Percentiles rank a stretch among this genome's conserved stretches.
Evolutionary conservation across 2,888 invertebrate species (phyloP).

Genomic region (Eretmocerus hayati): DNA sequence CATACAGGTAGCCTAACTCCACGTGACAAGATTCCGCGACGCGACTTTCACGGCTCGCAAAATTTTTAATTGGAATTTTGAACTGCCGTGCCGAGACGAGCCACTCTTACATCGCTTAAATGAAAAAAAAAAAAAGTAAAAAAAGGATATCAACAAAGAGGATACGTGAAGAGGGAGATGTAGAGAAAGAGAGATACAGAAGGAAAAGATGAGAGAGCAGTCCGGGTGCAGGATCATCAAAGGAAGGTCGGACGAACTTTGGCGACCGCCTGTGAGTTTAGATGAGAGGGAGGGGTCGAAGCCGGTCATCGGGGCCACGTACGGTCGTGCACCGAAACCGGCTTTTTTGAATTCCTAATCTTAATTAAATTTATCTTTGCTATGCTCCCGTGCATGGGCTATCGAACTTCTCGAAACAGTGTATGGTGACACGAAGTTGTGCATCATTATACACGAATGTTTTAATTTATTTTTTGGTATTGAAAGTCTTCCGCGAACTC

Average conservation of each 20-base stretch:
- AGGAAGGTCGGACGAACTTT: neutral
- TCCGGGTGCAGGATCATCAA: neutral
- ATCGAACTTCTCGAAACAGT: no score
- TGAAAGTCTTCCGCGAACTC: no score
- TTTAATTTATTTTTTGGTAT: no score
- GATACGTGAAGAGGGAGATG: neutral
- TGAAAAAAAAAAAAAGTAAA: constrained; percentile 8
- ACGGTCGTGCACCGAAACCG: no score
- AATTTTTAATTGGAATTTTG: constrained; percentile 37
- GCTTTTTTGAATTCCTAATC: constrained; percentile 43
- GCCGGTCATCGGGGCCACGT: no score
- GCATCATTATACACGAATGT: no score
- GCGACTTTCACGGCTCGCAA: constrained; percentile 17
- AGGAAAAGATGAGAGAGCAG: constrained; percentile 9
- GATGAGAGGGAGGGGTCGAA: no score
- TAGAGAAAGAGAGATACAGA: constrained; percentile 13
- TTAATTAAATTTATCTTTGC: constrained; percentile 45
- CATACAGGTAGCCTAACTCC: constrained; percentile 6
- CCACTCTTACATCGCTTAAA: no score
- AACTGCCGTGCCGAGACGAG: constrained; percentile 15
- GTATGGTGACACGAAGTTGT: no score
- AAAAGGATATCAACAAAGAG: neutral
- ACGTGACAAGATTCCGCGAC: neutral
- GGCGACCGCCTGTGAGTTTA: no score
- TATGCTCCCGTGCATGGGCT: no score